These are phyloP conservation scores for Bactericera cockerelli DNA, from an alignment of 1,140 invertebrate species.

Conservation along the genomic window DNA sequence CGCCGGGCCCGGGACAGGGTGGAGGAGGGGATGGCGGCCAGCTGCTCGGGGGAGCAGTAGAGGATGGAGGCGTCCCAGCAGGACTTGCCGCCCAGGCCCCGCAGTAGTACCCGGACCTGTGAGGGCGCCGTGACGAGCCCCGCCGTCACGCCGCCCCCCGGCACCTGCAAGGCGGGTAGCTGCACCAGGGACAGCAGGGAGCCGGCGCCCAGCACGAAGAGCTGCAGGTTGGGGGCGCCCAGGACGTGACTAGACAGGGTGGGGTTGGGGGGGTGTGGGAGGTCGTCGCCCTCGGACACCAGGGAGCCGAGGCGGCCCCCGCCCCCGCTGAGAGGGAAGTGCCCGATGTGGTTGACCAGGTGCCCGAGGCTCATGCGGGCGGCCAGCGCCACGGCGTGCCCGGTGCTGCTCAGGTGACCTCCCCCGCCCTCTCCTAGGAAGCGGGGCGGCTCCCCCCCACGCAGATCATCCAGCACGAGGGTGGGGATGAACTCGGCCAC, in stretches of 20 bases:
- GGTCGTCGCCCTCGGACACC: slow-evolving; percentile 85
- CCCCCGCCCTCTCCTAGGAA: slow-evolving; percentile 14
- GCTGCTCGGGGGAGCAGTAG: slow-evolving; percentile 46
- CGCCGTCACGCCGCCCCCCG: slow-evolving; percentile 69
- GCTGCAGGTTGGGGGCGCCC: slow-evolving; percentile 69
- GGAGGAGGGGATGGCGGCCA: not conserved
- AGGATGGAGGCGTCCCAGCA: slow-evolving; percentile 90
- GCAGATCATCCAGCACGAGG: slow-evolving; percentile 48
- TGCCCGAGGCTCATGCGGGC: slow-evolving; percentile 56
- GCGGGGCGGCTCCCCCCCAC: slow-evolving; percentile 20
- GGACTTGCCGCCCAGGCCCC: slow-evolving; percentile 90
- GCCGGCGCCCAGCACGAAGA: slow-evolving; percentile 71
- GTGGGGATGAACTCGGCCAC: slow-evolving; percentile 52
- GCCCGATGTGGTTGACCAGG: slow-evolving; percentile 70
- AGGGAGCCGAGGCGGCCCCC: slow-evolving; percentile 66
- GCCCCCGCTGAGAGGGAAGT: slow-evolving; percentile 79
- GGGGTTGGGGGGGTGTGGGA: slow-evolving; percentile 49
- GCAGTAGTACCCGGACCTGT: slow-evolving; percentile 59
- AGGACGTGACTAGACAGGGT: slow-evolving; percentile 68
- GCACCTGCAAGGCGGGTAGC: slow-evolving; percentile 66
- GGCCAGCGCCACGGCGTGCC: slow-evolving; percentile 39
- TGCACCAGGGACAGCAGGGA: slow-evolving; percentile 84
- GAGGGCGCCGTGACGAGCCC: slow-evolving; percentile 37
- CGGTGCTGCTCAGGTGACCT: slow-evolving; percentile 21
- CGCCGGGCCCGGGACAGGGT: not conserved